These are phyloP conservation scores for Calyptomena viridis DNA, from an alignment of 2,113 vertebrate species.

Conservation along the genomic window DNA sequence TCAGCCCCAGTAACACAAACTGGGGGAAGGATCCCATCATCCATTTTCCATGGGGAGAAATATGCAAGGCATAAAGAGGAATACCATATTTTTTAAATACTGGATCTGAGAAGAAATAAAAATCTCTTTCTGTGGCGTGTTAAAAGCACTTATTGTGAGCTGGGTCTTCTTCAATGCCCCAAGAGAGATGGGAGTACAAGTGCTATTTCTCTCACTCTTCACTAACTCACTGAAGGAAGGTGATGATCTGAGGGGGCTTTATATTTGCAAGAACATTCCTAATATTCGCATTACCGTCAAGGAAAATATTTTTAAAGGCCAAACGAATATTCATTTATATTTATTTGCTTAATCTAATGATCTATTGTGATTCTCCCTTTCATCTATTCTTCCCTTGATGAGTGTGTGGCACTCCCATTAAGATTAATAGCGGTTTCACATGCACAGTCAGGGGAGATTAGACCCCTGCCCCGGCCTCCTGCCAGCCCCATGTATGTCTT, in stretches of 20 bases:
- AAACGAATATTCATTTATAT: conserved; percentile 72
- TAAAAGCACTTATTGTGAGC: conserved; percentile 29
- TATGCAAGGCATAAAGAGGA: neutral
- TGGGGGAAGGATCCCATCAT: conserved; percentile 14
- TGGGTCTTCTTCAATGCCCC: conserved; percentile 4
- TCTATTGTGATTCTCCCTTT: conserved; percentile 71
- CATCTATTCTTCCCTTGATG: conserved; percentile 69
- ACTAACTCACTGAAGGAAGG: conserved; percentile 60
- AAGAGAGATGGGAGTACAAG: neutral
- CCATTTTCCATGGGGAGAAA: conserved; percentile 44
- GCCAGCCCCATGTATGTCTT: conserved; percentile 67
- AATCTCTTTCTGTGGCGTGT: conserved; percentile 39
- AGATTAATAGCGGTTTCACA: conserved; percentile 70
- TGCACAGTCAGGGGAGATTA: conserved; percentile 69
- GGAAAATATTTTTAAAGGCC: conserved; percentile 78
- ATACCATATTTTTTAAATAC: neutral
- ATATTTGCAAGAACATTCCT: conserved; percentile 56
- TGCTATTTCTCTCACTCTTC: conserved; percentile 34
- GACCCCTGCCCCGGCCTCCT: conserved; percentile 68
- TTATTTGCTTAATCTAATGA: conserved; percentile 76
- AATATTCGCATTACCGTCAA: conserved; percentile 63
- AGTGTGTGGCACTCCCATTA: conserved; percentile 65
- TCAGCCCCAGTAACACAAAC: neutral
- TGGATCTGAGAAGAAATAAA: conserved; percentile 36
- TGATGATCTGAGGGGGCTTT: neutral